phyloP scores from a whole-genome alignment of 2,888 invertebrate species.

The Calliscelio sp. region DNA sequence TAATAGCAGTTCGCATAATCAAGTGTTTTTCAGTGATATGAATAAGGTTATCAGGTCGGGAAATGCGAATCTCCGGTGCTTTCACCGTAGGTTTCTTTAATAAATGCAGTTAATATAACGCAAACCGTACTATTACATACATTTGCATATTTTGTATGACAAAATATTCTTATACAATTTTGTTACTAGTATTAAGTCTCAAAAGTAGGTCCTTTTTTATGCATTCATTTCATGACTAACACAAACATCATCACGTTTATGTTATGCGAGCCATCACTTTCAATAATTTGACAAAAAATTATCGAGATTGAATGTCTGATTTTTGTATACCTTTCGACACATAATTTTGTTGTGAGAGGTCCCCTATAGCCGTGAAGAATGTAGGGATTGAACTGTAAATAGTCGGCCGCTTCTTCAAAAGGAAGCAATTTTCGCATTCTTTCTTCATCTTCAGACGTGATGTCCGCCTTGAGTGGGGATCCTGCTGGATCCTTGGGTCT shows the following conservation, averaged over 20 bases:
- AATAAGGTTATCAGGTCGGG: slow-evolving; percentile 55
- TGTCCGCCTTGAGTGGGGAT: slow-evolving; percentile 79
- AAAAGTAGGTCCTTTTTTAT: too few relatives aligned
- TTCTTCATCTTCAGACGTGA: slow-evolving; percentile 81
- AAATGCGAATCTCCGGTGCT: slow-evolving; percentile 48
- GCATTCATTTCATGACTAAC: too few relatives aligned
- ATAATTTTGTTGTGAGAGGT: slow-evolving; percentile 92
- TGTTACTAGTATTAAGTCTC: too few relatives aligned
- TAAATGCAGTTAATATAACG: slow-evolving; percentile 26
- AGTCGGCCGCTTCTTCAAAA: slow-evolving; percentile 91
- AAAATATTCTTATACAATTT: neutral
- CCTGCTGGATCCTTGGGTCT: slow-evolving; percentile 76
- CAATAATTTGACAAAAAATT: neutral
- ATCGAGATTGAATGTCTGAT: too few relatives aligned
- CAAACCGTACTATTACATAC: slow-evolving; percentile 5
- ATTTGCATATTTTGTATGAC: slow-evolving; percentile 19
- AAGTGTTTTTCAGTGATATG: neutral
- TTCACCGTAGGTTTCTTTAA: slow-evolving; percentile 38
- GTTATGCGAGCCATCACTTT: too few relatives aligned
- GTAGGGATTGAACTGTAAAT: slow-evolving; percentile 94
- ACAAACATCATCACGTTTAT: too few relatives aligned
- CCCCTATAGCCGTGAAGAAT: slow-evolving; percentile 95
- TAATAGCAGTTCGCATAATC: too few relatives aligned
- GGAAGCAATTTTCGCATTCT: slow-evolving; percentile 84
- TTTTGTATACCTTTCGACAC: slow-evolving; percentile 92